A percentile compares a stretch with the other conserved stretches of the same genome.
phyloP scores from a whole-genome alignment of 2,888 invertebrate species.

The Orchesellides sinensis region DNA sequence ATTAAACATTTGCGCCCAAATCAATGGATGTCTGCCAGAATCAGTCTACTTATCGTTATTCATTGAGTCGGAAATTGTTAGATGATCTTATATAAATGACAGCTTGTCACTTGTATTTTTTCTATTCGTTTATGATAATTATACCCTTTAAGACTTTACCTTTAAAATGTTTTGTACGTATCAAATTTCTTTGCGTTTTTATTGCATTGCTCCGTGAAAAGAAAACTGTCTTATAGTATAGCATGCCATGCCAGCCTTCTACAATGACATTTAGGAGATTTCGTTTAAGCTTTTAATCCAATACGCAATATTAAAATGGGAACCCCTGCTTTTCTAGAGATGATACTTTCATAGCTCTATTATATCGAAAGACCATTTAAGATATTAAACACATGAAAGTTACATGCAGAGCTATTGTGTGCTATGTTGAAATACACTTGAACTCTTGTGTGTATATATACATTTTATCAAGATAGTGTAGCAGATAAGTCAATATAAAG shows the following conservation, averaged over 20 bases:
- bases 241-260: not conserved
- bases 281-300: constrained; percentile 30
- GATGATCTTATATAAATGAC: not conserved
- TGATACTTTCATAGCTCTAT: too few species aligned
- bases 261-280: constrained; percentile 10
- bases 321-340: constrained; percentile 9
- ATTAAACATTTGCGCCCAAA: too few species aligned
- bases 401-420: too few species aligned
- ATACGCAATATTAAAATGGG: constrained; percentile 9
- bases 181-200: not conserved
- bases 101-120: not conserved
- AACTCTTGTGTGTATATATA: too few species aligned
- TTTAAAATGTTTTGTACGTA: too few species aligned
- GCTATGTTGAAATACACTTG: too few species aligned
- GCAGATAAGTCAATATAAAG: too few species aligned
- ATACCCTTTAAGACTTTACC: not conserved
- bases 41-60: constrained; percentile 5
- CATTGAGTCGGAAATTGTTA: not conserved
- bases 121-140: constrained; percentile 13
- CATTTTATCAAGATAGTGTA: too few species aligned
- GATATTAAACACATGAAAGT: too few species aligned
- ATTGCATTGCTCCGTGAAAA: not conserved
- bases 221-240: too few species aligned
- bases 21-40: constrained; percentile 44
- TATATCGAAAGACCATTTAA: too few species aligned